phyloP scores from a whole-genome alignment of 2,888 invertebrate species.

The Neocrepidodera transversa region DNA sequence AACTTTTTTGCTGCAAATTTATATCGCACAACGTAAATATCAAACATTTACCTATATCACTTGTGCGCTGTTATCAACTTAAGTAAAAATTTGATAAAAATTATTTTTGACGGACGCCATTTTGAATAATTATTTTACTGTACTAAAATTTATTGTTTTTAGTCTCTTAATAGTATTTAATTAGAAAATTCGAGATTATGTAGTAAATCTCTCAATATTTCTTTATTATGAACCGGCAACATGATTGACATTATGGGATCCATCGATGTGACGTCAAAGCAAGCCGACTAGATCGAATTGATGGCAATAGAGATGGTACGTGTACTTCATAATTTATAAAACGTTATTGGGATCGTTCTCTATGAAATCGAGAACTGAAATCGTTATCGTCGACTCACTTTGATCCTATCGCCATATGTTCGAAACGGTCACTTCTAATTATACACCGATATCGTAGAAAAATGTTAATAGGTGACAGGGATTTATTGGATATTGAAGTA shows the following conservation, averaged over 20 bases:
- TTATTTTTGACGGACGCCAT: too few relatives aligned
- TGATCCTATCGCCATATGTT: slow-evolving; percentile 24
- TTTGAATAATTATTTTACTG: too few relatives aligned
- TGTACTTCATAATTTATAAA: slow-evolving; percentile 50
- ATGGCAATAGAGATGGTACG: slow-evolving; percentile 48
- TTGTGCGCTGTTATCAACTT: too few relatives aligned
- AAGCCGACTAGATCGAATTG: slow-evolving; percentile 44
- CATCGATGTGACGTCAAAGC: slow-evolving; percentile 35
- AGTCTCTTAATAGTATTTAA: too few relatives aligned
- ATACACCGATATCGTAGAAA: neutral
- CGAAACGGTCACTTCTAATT: slow-evolving; percentile 14
- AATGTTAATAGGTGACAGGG: slow-evolving; percentile 1
- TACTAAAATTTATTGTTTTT: too few relatives aligned
- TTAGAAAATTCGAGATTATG: too few relatives aligned
- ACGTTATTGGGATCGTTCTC: slow-evolving; percentile 42
- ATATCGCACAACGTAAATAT: too few relatives aligned
- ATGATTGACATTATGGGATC: slow-evolving; percentile 22
- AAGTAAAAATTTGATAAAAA: too few relatives aligned
- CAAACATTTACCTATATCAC: too few relatives aligned
- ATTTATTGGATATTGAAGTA: neutral
- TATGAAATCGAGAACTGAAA: slow-evolving; percentile 23
- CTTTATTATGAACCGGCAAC: too few relatives aligned
- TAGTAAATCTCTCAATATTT: too few relatives aligned
- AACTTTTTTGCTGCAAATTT: too few relatives aligned
- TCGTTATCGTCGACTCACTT: slow-evolving; percentile 21